Percentiles rank a stretch among this genome's conserved stretches.
Conservation (phyloP, 2,888 invertebrate species). For the Oxystoma pomonae region DNA sequence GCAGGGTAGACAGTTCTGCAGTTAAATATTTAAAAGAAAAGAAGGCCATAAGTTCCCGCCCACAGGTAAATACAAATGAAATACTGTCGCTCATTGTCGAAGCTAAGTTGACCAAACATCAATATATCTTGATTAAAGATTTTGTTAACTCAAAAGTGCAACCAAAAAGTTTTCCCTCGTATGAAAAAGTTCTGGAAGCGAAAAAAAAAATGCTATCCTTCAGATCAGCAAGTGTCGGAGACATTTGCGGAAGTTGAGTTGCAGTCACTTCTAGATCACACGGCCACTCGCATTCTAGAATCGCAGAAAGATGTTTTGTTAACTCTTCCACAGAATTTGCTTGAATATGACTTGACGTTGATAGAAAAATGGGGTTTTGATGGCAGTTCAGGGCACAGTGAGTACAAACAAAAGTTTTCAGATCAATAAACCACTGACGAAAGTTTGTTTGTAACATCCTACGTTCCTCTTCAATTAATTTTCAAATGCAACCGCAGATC, state of each 20-base stretch:
- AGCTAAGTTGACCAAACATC: constrained; percentile 10
- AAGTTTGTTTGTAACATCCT: constrained; percentile 13
- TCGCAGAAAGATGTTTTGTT: constrained; percentile 12
- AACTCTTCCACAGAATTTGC: not conserved
- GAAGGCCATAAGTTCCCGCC: no score
- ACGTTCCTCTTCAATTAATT: constrained; percentile 16
- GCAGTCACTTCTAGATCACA: constrained; percentile 15
- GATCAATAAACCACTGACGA: constrained; percentile 5
- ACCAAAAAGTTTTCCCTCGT: constrained; percentile 10
- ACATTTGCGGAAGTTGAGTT: constrained; percentile 11
- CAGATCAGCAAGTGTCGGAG: constrained; percentile 3
- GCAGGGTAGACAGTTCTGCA: not conserved
- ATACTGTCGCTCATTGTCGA: constrained; percentile 8
- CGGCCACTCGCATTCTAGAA: constrained; percentile 1
- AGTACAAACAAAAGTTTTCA: constrained; percentile 13
- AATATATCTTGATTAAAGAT: constrained; percentile 10
- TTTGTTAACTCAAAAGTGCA: constrained; percentile 7
- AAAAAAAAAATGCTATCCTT: constrained; percentile 14
- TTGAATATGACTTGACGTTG: constrained; percentile 4
- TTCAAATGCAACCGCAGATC: constrained; percentile 2
- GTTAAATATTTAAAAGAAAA: not conserved
- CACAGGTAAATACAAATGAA: not conserved
- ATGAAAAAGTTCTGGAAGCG: constrained; percentile 11
- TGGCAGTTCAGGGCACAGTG: constrained; percentile 10
- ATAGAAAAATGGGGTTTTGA: constrained; percentile 14